Evolutionary conservation across 2,113 vertebrate genomes (phyloP).

Genomic region (Ornithorhynchus anatinus): DNA sequence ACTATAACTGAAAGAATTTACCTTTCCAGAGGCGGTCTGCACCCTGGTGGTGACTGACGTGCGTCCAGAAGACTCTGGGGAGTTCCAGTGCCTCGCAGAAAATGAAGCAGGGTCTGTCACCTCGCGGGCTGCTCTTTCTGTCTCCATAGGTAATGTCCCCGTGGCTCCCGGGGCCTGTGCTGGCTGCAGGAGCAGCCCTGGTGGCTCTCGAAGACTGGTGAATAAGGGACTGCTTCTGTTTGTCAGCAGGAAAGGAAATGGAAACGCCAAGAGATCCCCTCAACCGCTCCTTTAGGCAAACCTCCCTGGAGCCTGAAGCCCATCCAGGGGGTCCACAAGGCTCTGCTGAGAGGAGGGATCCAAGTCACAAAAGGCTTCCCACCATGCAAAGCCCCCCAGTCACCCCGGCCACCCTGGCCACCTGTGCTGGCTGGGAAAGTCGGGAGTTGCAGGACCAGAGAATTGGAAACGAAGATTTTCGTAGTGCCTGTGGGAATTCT

Average conservation of each 20-base stretch:
- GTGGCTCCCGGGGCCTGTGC: neutral
- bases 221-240: conserved; percentile 4
- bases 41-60: conserved; percentile 89
- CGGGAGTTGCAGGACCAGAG: conserved; percentile 11
- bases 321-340: conserved; percentile 35
- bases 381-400: conserved; percentile 4
- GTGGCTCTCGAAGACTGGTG: neutral
- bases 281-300: conserved; percentile 12
- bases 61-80: conserved; percentile 86
- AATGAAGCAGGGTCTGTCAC: conserved; percentile 80
- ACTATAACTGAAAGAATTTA: conserved; percentile 2
- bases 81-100: conserved; percentile 84
- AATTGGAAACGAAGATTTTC: conserved; percentile 35
- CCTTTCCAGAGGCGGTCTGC: conserved; percentile 84
- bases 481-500: conserved; percentile 18
- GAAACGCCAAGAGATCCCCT: neutral
- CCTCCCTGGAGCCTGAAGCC: conserved; percentile 40
- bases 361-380: neutral
- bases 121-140: conserved; percentile 78
- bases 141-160: conserved; percentile 75
- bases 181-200: neutral
- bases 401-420: conserved; percentile 10
- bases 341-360: conserved; percentile 40
- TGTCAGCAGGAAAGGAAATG: conserved; percentile 32
- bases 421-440: no score